Base-by-base conservation (phyloP, 1,140 invertebrate genomes). In the Octopus bimaculoides region DNA sequence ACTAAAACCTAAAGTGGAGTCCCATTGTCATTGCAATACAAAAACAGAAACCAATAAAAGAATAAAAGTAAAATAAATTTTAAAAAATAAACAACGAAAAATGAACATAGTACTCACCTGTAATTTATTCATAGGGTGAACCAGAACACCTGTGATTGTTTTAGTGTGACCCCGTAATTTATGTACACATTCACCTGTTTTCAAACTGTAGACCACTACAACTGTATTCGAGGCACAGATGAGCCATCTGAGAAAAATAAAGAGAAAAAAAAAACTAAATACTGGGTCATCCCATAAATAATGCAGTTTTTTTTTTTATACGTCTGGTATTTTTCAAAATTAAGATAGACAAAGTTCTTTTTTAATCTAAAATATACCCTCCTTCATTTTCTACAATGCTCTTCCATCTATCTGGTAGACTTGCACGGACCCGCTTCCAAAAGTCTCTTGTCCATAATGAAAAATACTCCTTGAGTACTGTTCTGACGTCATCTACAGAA, bases 181-280 rank as follows among this genome's bases (percentile, higher is more conserved):
- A 20, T 71, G 66, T 6, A 71, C 5, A 71, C 66, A 71, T 17
- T 71, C 66, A 71, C 17, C 66, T 5, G 66, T 71, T 17, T 71
- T 71, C 66, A 71, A n/a, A 71, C 66, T 71, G 66, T 71, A 71
- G 26, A 71, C 66, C 66, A n/a, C 26, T 20, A 71, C 66, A 14
- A 71, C 66, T 6, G 66, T 71, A 6, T 71, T 71, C 26, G 66
- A 71, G 66, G 26, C 26, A 20, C 66, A 71, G 14, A 71, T 71
- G 66, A 71, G 17, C 66, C 66, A 71, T 71, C 66, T 71, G 26
- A 71, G 26, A 71, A 71, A 2, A 12, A 61, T 2, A 61, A 4
- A 12, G 17, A 61, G 17, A 61, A 9, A 61, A 14, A 8, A 8
- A 61, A 61, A 17, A 61, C 17, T 61, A 12, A 12, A 61, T 61